Evolutionary conservation across 2,113 vertebrate genomes (phyloP).

Genomic region (Lophochroa leadbeateri): DNA sequence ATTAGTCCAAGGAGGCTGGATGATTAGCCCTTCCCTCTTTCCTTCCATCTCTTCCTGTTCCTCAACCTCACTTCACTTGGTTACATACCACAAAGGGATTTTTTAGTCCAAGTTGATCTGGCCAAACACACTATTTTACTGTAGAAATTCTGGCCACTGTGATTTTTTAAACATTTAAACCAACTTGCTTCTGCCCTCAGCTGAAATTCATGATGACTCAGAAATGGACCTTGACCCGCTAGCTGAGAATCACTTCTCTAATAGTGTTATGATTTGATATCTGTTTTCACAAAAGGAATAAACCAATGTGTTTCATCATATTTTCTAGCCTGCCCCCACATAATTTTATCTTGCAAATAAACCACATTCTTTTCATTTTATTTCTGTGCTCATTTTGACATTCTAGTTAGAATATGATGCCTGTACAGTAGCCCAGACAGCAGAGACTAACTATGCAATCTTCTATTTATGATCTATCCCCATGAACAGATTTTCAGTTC

Average conservation of each 20-base stretch:
- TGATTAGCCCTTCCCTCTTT: not conserved
- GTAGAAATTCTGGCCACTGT: not conserved
- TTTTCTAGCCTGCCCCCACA: not conserved
- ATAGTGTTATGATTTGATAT: not conserved
- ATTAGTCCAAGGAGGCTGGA: not conserved
- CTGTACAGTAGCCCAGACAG: not conserved
- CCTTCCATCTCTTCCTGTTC: not conserved
- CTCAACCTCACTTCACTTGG: not conserved
- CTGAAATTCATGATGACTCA: constrained; percentile 27
- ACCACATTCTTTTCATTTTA: constrained; percentile 16
- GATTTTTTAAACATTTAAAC: not conserved
- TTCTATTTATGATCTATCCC: not conserved
- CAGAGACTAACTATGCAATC: not conserved
- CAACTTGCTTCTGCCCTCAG: not conserved
- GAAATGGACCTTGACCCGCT: not conserved
- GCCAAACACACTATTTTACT: not conserved
- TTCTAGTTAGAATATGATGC: not conserved
- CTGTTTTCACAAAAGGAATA: constrained; percentile 22
- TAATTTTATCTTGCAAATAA: not conserved
- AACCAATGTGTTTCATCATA: not conserved
- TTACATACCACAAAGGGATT: not conserved
- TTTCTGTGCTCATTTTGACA: constrained; percentile 28
- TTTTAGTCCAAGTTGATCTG: not conserved
- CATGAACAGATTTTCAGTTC: not conserved
- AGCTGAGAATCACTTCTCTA: constrained; percentile 3